Percentiles rank a stretch among this genome's conserved stretches.
Conservation (phyloP, 2,888 invertebrate genomes). For the Lamproptera curius region DNA sequence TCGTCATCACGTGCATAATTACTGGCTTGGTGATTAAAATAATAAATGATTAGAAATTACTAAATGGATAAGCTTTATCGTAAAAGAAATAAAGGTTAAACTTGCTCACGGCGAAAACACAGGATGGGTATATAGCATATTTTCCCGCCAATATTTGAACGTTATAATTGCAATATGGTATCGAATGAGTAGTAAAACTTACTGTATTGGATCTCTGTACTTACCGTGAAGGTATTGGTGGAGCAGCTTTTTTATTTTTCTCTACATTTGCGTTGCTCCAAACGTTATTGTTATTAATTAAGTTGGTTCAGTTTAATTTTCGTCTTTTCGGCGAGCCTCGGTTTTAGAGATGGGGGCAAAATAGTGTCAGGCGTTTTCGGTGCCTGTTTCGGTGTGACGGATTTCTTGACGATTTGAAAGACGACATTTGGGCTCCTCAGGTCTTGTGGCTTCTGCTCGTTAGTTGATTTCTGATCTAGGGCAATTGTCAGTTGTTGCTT, state of each 20-base stretch:
- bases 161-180: background rate
- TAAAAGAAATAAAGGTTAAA: background rate
- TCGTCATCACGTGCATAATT: constrained; percentile 16
- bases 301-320: constrained; percentile 54
- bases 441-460: constrained; percentile 44
- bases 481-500: constrained; percentile 48
- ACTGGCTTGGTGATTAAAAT: background rate
- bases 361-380: constrained; percentile 36
- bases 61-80: background rate
- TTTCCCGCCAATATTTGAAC: background rate
- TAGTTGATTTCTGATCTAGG: constrained; percentile 40
- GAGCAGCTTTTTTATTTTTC: constrained; percentile 41
- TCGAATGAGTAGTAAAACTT: background rate
- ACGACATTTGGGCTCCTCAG: constrained; percentile 51
- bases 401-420: constrained; percentile 62
- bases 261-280: constrained; percentile 58
- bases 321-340: constrained; percentile 45
- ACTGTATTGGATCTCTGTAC: constrained; percentile 22
- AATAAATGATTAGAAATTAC: background rate
- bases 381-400: constrained; percentile 41
- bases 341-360: constrained; percentile 58
- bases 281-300: constrained; percentile 67
- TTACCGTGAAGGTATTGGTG: constrained; percentile 49
- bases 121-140: too few relatives aligned
- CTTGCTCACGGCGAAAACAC: too few relatives aligned